These are phyloP conservation scores for Echinarachnius parma DNA, from an alignment of 53 echinoderm and acorn worm genomes.

Conservation along the genomic window DNA sequence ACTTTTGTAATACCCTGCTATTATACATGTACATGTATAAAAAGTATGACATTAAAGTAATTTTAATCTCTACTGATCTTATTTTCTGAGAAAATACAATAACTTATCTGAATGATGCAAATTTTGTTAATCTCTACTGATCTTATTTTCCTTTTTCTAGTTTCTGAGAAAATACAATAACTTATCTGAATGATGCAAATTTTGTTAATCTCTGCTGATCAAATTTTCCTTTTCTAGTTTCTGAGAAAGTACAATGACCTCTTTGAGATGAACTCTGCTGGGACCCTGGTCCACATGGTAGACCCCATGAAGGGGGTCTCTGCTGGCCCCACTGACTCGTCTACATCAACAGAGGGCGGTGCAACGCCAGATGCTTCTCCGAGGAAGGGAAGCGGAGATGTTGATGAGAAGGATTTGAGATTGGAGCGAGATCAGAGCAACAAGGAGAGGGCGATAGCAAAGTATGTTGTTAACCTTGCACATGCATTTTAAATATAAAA, in stretches of 20 bases:
- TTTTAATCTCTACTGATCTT: too few species aligned
- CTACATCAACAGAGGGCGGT: neutral
- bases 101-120: neutral
- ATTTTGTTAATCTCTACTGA: constrained; percentile 2
- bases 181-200: neutral
- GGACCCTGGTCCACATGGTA: constrained; percentile 57
- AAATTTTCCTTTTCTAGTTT: constrained; percentile 50
- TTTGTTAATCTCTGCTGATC: neutral
- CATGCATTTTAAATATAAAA: too few species aligned
- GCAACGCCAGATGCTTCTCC: neutral
- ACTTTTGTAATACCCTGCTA: too few species aligned
- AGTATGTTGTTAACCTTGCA: neutral
- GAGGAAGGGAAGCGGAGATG: neutral
- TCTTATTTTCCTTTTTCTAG: constrained; percentile 28
- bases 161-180: too few species aligned
- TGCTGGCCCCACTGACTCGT: neutral
- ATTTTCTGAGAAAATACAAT: too few species aligned
- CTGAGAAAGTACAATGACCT: constrained; percentile 65
- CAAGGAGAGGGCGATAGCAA: constrained; percentile 26
- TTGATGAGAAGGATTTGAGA: neutral
- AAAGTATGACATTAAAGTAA: too few species aligned
- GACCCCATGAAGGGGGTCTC: constrained; percentile 42
- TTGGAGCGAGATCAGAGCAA: constrained; percentile 7
- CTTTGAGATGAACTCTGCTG: constrained; percentile 52
- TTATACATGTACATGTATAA: too few species aligned